phyloP scores from a whole-genome alignment of 2,113 vertebrate species.

The Pelodiscus sinensis region DNA sequence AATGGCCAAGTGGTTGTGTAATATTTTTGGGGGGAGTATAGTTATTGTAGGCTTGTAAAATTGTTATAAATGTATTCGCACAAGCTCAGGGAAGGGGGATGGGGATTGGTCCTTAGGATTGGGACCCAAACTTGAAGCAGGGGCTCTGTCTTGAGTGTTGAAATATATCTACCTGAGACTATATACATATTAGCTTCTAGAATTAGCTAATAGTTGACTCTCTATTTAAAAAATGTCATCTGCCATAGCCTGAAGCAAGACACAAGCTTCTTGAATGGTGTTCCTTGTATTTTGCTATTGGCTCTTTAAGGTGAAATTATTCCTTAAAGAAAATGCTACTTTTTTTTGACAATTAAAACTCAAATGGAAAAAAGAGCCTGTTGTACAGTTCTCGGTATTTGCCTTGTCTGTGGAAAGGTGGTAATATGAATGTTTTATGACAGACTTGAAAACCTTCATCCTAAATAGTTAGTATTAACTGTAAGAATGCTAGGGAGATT shows the following conservation, averaged over 20 bases:
- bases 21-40: not conserved
- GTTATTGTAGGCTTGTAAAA: not conserved
- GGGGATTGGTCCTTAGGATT: not conserved
- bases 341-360: not conserved
- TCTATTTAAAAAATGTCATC: not conserved
- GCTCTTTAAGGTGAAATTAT: not conserved
- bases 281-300: not conserved
- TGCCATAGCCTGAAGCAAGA: too few species aligned
- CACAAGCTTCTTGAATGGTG: not conserved
- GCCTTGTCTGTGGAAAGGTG: not conserved
- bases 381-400: not conserved
- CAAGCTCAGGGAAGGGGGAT: not conserved
- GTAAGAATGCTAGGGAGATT: not conserved
- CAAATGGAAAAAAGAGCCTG: not conserved
- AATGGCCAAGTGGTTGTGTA: not conserved
- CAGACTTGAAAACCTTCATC: not conserved
- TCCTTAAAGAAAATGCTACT: not conserved
- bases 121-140: not conserved
- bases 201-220: not conserved
- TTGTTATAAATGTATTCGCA: not conserved
- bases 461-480: not conserved
- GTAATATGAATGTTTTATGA: not conserved
- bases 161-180: not conserved
- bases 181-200: not conserved
- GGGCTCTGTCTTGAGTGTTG: not conserved